Evolutionary conservation across 2,888 invertebrate genomes (phyloP), one percentile per base, ranked within the genome.

Genomic region (Laothoe populi): DNA sequence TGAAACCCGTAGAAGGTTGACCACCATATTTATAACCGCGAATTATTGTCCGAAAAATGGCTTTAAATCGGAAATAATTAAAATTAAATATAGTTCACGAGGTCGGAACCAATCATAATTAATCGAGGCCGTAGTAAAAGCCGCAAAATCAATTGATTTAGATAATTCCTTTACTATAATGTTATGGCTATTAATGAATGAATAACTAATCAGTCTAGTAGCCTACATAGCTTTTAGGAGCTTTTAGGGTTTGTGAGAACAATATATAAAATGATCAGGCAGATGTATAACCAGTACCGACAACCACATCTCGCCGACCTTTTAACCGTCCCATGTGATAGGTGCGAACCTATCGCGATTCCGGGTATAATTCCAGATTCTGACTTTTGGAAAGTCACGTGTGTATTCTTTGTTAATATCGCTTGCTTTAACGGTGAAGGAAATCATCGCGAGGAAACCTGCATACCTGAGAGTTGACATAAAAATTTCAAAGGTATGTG

Each of bases 131-230:
- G 60, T 63, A 70, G 67, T 71, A 74, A 77, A 76, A 78, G 76
- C 79, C 71, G 66, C 45, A 67, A n/a, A 77, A 79, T 75, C 66
- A 65, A 79, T 81, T 75, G 66, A 69, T 44, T 8, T n/a, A 44
- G 44, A 11, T 35, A 19, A 53, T 19, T 19, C 19, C 4, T 49
- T 49, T 49, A 49, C 19, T 4, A 53, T 26, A 31, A 31, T 31
- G 31, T 35, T 31, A 8, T 21, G 35, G 31, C 24, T 24, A 23
- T 53, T 53, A 10, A 31, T 53, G 31, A 53, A 53, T 35, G 31
- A 35, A 53, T n/a, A 53, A 16, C 19, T 11, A 19, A 53, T 21
- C 21, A 16, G 1, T 31, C 11, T 53, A 31, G 35, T 53, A 11
- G 35, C 53, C 53, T 19, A 35, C 10, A 53, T 53, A 35, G 10